These are phyloP conservation scores for Philaenus spumarius DNA, from an alignment of 1,140 invertebrate species.

Conservation along the genomic window DNA sequence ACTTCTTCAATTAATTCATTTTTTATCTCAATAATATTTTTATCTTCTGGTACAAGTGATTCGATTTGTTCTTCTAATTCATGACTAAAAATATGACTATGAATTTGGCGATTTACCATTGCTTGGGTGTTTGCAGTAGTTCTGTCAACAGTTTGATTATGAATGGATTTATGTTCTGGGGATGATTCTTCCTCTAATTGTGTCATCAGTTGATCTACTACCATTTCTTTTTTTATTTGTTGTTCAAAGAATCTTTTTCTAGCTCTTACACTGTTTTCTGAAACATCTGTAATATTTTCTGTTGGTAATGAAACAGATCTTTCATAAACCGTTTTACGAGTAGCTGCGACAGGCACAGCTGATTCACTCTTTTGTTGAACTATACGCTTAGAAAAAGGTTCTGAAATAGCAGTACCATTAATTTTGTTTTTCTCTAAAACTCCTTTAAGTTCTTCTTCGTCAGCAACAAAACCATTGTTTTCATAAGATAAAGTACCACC, in stretches of 20 bases:
- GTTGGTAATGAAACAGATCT: conserved; percentile 43
- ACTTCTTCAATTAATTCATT: conserved; percentile 18
- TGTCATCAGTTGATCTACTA: conserved; percentile 41
- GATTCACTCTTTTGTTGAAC: neutral
- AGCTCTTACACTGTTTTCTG: conserved; percentile 32
- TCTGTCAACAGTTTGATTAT: conserved; percentile 20
- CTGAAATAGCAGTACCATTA: too few relatives aligned
- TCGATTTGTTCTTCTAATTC: conserved; percentile 40
- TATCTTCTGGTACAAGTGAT: conserved; percentile 31
- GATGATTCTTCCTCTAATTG: conserved; percentile 45
- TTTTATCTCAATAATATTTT: conserved; percentile 18
- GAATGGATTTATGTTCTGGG: conserved; percentile 41
- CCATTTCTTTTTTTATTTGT: conserved; percentile 45
- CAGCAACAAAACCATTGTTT: conserved; percentile 46
- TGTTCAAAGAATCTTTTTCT: conserved; percentile 44
- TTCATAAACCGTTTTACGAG: conserved; percentile 40
- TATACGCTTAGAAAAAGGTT: too few relatives aligned
- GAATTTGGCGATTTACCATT: conserved; percentile 35
- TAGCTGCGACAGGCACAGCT: neutral
- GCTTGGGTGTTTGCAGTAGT: conserved; percentile 33
- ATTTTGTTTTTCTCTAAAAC: neutral
- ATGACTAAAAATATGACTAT: conserved; percentile 37
- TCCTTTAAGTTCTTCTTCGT: conserved; percentile 32
- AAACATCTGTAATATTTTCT: conserved; percentile 39
- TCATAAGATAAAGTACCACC: conserved; percentile 39